Base-by-base conservation (phyloP, 2,888 invertebrate species). In the Danaus chrysippus region DNA sequence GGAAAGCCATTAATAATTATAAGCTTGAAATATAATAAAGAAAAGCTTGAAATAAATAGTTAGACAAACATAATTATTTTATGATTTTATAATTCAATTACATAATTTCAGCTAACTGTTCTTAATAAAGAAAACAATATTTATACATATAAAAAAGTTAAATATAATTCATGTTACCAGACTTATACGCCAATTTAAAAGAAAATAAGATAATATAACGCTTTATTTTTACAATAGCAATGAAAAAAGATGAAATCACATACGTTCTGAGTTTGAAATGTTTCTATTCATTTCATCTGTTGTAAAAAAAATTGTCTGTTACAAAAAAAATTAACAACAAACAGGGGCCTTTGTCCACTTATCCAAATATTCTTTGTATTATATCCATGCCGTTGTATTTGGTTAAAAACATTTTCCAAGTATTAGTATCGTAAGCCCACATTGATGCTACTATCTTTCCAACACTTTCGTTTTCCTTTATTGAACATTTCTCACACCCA, bases 31-130 rank as follows among this genome's bases (percentile, higher is more conserved):
- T 58, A 15, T 42, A 23, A 46, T 9, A 42, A 10, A 49, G 44
- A 1, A 34, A 11, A 56, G 67, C 64, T 65, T 65, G 64, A 63
- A 63, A 67, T 64, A 64, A 61, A 64, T 61, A 49, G 54, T 54
- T 58, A 58, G 54, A 57, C 66, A 17, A 63, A 41, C 11, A 15
- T 61, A 53, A 55, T 13, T 13, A 19, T 52, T 41, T 23, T 46
- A 43, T 61, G 52, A 49, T 56, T 13, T 6, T 8, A 6, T 5
- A 34, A 34, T 34, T 34, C 23, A 34, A 34, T 34, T 6, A 5
- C 8, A 34, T 34, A 34, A 34, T 34, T 5, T 34, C 23, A 34
- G 6, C 8, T 34, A 5, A 34, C 23, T 34, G 8, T 8, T 34
- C 6, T 34, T 34, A 34, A 34, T 34, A 0, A 34, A 34, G 23